These are phyloP conservation scores for Cricetomys ansorgei DNA, from an alignment of 2,113 vertebrate genomes.

Conservation along the genomic window DNA sequence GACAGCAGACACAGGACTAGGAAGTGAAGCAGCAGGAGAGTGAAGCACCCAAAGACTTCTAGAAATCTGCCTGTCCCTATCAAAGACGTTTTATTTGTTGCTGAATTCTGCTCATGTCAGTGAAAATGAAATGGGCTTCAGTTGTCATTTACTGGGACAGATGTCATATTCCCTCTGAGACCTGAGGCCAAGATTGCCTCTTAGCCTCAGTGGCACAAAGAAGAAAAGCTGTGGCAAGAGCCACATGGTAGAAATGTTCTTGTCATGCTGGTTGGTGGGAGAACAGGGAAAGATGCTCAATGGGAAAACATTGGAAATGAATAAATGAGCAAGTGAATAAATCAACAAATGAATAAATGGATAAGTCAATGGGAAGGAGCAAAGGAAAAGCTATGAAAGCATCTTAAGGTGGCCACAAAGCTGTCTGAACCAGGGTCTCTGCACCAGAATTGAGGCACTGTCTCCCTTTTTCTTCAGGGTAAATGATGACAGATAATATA, in stretches of 20 bases:
- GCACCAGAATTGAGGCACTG: rapidly evolving
- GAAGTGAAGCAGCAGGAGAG: rapidly evolving
- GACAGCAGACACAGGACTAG: rapidly evolving
- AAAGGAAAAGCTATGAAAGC: background rate
- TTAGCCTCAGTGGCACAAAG: background rate
- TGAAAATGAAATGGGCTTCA: background rate
- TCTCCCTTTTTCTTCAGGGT: rapidly evolving
- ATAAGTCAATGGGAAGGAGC: background rate
- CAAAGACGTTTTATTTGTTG: background rate
- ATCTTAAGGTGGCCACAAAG: background rate
- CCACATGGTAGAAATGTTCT: background rate
- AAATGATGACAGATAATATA: rapidly evolving
- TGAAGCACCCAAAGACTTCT: background rate
- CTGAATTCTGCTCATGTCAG: background rate
- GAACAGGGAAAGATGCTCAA: background rate
- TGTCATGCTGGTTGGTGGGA: background rate
- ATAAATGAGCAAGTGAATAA: background rate
- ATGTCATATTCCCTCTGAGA: no score
- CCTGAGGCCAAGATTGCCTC: background rate
- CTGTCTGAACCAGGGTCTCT: background rate
- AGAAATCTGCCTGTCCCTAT: background rate
- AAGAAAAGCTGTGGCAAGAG: background rate
- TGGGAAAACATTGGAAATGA: background rate
- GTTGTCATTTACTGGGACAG: background rate
- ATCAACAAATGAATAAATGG: background rate